Conservation (phyloP, 2,888 invertebrate species). For the Drosophila limbata region DNA sequence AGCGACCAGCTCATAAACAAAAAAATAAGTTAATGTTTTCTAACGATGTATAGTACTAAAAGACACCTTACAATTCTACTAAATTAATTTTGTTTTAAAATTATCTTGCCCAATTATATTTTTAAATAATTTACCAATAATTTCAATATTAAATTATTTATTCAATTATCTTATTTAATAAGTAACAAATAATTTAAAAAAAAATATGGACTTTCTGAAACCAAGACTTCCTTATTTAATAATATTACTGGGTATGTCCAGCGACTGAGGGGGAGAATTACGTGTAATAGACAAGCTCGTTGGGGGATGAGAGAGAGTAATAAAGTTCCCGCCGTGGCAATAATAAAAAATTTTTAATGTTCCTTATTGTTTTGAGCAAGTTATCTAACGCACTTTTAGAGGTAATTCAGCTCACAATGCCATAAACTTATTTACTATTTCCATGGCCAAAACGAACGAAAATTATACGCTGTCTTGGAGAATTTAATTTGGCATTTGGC, state of each 20-base stretch:
- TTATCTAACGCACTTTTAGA: constrained; percentile 61
- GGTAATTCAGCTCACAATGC: constrained; percentile 52
- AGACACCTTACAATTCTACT: constrained; percentile 8
- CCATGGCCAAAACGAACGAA: constrained; percentile 7
- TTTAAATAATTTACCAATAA: not conserved
- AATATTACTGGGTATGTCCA: not conserved
- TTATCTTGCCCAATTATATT: too few relatives aligned
- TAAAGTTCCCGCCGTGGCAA: constrained; percentile 67
- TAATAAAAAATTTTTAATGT: constrained; percentile 73
- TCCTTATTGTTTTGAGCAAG: constrained; percentile 70
- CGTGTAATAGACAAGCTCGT: constrained; percentile 51
- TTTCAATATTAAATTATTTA: not conserved
- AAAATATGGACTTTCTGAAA: not conserved
- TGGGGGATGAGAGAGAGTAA: constrained; percentile 45
- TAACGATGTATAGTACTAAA: not conserved
- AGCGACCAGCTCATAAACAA: constrained; percentile 53
- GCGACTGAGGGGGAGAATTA: constrained; percentile 43
- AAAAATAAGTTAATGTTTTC: constrained; percentile 33
- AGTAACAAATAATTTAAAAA: not conserved
- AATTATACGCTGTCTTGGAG: constrained; percentile 14
- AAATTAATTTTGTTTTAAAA: not conserved
- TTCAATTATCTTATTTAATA: too few relatives aligned
- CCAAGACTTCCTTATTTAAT: not conserved
- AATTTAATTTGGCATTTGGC: constrained; percentile 51
- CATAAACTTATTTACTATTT: constrained; percentile 67